Evolutionary conservation across 2,797 vertebrate genomes (phyloP).

Genomic region (Poecilia gillii): DNA sequence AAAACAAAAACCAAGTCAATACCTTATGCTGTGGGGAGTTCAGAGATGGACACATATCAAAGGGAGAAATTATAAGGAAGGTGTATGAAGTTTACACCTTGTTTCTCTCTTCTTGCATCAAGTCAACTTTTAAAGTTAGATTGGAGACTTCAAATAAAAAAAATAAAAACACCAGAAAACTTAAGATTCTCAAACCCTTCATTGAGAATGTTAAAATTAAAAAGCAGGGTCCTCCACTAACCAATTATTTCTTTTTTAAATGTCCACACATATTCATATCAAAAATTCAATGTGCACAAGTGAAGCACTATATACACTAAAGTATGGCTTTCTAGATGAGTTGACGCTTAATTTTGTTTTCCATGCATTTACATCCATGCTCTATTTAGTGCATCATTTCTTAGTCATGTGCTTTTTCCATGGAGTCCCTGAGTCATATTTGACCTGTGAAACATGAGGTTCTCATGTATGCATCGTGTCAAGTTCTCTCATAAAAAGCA

Average conservation of each 20-base stretch:
- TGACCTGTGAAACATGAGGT: conserved; percentile 14
- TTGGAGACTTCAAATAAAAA: neutral
- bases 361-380: neutral
- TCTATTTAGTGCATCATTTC: conserved; percentile 29
- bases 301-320: neutral
- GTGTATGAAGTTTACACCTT: conserved; percentile 13
- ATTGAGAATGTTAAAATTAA: neutral
- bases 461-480: conserved; percentile 11
- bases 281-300: neutral
- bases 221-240: neutral
- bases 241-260: neutral
- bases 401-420: conserved; percentile 21
- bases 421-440: conserved; percentile 16
- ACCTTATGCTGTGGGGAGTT: conserved; percentile 57
- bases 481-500: conserved; percentile 21
- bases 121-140: neutral
- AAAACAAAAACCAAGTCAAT: conserved; percentile 55
- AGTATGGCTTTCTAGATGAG: neutral
- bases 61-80: conserved; percentile 16
- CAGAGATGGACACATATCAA: conserved; percentile 36
- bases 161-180: neutral
- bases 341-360: neutral
- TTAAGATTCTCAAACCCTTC: neutral
- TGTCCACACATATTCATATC: neutral
- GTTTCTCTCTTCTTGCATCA: conserved; percentile 31